A percentile compares a stretch with the other conserved stretches of the same genome.
Conservation (phyloP, 2,113 vertebrate genomes). For the Fukomys damarensis region DNA sequence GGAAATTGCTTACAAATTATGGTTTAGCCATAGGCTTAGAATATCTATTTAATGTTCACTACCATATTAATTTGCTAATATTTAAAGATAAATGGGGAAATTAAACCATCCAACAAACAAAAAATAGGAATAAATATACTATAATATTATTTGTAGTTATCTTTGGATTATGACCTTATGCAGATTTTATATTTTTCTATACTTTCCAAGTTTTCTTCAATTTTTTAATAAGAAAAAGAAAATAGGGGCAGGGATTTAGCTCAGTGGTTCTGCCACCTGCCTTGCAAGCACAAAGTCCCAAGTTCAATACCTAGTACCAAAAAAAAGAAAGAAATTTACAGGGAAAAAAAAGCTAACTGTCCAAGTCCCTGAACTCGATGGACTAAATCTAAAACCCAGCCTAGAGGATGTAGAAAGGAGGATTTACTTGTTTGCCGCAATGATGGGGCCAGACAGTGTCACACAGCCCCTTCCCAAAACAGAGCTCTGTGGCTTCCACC, state of each 20-base stretch:
- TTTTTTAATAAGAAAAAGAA: not conserved
- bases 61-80: slow-evolving; percentile 27
- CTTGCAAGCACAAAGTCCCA: too few species aligned
- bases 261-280: too few species aligned
- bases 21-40: not conserved
- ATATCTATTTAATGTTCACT: not conserved
- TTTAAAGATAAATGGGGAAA: slow-evolving; percentile 34
- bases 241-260: too few species aligned
- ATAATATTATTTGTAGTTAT: not conserved
- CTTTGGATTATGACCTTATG: not conserved
- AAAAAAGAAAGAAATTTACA: not conserved
- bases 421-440: accelerated
- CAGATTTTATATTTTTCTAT: slow-evolving; percentile 41
- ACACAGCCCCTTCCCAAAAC: not conserved
- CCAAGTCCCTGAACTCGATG: not conserved
- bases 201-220: slow-evolving; percentile 29
- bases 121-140: not conserved
- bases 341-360: not conserved
- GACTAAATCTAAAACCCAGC: not conserved
- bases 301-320: too few species aligned
- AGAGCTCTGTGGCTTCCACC: not conserved
- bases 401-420: not conserved
- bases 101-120: not conserved
- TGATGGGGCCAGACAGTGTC: not conserved
- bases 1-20: slow-evolving; percentile 38